Percentiles rank a stretch among this genome's conserved stretches.
Conservation (phyloP, 1,140 invertebrate genomes). For the Bombus sibiricus region DNA sequence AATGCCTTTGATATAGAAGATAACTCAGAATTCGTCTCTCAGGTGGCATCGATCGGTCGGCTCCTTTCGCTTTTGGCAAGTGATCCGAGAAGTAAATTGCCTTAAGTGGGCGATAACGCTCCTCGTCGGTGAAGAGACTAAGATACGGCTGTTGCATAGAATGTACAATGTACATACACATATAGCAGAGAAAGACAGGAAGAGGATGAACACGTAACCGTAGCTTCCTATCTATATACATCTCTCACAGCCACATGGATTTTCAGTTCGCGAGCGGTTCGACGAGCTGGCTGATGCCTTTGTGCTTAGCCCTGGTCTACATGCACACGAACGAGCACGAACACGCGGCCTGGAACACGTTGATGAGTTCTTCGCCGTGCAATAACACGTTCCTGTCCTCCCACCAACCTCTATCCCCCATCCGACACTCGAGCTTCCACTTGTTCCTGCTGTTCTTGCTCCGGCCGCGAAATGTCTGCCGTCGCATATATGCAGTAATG, state of each 20-base stretch:
- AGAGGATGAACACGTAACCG: background rate
- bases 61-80: slow-evolving; percentile 58
- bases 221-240: background rate
- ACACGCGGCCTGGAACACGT: slow-evolving; percentile 29
- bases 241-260: background rate
- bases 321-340: slow-evolving; percentile 19
- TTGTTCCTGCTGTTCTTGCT: slow-evolving; percentile 10
- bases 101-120: slow-evolving; percentile 56
- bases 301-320: background rate
- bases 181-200: background rate
- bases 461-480: slow-evolving; percentile 50
- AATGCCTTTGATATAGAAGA: slow-evolving; percentile 23
- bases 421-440: background rate
- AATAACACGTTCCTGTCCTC: slow-evolving; percentile 23
- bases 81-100: slow-evolving; percentile 62
- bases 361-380: slow-evolving; percentile 46
- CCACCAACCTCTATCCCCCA: background rate
- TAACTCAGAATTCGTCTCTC: slow-evolving; percentile 18
- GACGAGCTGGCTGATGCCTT: slow-evolving; percentile 9
- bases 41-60: slow-evolving; percentile 15
- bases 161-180: background rate
- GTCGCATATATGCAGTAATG: slow-evolving; percentile 48
- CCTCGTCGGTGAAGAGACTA: background rate
- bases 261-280: slow-evolving; percentile 10
- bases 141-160: slow-evolving; percentile 23